Percentiles rank a stretch among this genome's conserved stretches.
Evolutionary conservation across 2,113 vertebrate species (phyloP).

Genomic region (Alaudala cheleensis): DNA sequence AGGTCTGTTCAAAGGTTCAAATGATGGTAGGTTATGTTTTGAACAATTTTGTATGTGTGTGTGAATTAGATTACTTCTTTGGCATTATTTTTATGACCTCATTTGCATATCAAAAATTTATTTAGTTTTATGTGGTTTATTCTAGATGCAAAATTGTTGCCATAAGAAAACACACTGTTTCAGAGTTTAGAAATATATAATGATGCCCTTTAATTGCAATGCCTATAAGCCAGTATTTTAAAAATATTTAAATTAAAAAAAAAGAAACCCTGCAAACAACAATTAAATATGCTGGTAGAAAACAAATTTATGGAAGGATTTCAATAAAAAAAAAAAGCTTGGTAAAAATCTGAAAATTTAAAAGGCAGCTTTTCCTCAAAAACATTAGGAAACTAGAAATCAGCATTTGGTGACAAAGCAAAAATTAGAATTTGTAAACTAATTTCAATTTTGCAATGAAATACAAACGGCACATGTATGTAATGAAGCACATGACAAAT

Average conservation of each 20-base stretch:
- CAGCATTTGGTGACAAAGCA: not conserved
- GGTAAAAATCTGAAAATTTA: not conserved
- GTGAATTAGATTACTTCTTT: not conserved
- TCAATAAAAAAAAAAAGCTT: not conserved
- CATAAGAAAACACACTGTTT: not conserved
- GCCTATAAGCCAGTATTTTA: not conserved
- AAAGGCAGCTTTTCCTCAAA: not conserved
- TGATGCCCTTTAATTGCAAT: not conserved
- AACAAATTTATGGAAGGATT: not conserved
- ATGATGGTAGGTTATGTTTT: not conserved
- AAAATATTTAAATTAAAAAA: not conserved
- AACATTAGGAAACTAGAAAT: not conserved
- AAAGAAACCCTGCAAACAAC: rapidly evolving
- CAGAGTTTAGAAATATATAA: not conserved
- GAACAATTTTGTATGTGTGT: not conserved
- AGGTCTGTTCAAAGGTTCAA: not conserved
- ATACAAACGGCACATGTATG: not conserved
- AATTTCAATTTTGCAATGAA: not conserved
- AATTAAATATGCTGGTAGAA: not conserved
- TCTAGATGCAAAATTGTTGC: not conserved
- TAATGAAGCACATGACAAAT: not conserved
- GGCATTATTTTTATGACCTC: not conserved
- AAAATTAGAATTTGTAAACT: not conserved
- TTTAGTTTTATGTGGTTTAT: not conserved
- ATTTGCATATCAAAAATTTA: not conserved